Conservation (phyloP, 2,113 vertebrate species). For the Bostrychus sinensis region DNA sequence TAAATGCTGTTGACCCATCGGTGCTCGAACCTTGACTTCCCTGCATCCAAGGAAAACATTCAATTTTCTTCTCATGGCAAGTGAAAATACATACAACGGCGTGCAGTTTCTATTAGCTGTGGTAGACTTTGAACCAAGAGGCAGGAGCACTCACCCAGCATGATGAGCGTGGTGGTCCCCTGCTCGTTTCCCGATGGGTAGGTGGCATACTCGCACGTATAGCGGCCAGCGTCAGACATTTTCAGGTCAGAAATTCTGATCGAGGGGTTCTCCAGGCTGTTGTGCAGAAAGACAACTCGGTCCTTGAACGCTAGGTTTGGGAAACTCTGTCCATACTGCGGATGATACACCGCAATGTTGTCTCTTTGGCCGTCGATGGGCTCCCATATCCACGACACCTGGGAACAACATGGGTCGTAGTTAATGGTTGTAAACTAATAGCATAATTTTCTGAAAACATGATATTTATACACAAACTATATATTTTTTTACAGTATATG, state of each 20-base stretch:
- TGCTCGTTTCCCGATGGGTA: constrained; percentile 85
- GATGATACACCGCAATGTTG: constrained; percentile 85
- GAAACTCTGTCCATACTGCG: constrained; percentile 77
- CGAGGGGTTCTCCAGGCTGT: constrained; percentile 76
- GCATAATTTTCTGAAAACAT: too few species aligned
- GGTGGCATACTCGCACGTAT: constrained; percentile 86
- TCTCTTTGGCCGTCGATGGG: constrained; percentile 57
- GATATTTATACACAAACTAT: too few species aligned
- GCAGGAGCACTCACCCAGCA: constrained; percentile 71
- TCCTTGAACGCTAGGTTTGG: constrained; percentile 68
- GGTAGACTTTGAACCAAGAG: neutral
- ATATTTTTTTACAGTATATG: too few species aligned
- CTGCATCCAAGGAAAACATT: neutral
- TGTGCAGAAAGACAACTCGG: constrained; percentile 71
- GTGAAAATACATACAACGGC: neutral
- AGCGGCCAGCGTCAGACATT: constrained; percentile 83
- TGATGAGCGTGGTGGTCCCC: constrained; percentile 77
- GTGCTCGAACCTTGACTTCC: neutral
- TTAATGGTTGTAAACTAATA: too few species aligned
- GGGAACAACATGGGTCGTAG: neutral
- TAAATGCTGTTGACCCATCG: constrained; percentile 22
- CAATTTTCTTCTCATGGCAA: neutral
- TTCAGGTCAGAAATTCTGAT: constrained; percentile 75
- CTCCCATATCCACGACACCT: constrained; percentile 83
- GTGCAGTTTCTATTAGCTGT: neutral